phyloP scores from a whole-genome alignment of 2,888 invertebrate genomes.

The Dynastes tityus region DNA sequence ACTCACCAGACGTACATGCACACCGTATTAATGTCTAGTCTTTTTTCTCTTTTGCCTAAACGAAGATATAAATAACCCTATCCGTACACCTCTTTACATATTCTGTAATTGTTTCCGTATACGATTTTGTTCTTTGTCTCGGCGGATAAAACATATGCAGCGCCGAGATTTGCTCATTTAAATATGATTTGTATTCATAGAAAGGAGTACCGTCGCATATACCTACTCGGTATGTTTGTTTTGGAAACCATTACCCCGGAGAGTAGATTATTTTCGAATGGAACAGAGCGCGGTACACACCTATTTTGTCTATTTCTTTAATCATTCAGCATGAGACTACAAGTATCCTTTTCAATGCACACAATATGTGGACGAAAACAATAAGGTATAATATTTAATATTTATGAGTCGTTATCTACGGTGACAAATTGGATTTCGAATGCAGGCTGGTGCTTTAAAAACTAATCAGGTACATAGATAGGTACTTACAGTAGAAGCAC shows the following conservation, averaged over 20 bases:
- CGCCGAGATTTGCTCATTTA: slow-evolving; percentile 24
- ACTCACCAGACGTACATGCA: not conserved
- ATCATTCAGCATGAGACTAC: slow-evolving; percentile 7
- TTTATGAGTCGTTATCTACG: slow-evolving; percentile 17
- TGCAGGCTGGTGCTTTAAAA: too few species aligned
- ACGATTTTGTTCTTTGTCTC: slow-evolving; percentile 5
- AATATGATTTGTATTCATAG: slow-evolving; percentile 46
- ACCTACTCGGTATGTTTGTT: slow-evolving; percentile 12
- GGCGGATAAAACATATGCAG: slow-evolving; percentile 16
- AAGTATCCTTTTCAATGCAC: slow-evolving; percentile 1
- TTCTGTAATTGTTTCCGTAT: slow-evolving; percentile 42
- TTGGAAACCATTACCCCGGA: slow-evolving; percentile 7
- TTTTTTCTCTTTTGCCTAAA: slow-evolving; percentile 3
- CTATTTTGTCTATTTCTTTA: slow-evolving; percentile 28
- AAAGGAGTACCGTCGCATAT: slow-evolving; percentile 15
- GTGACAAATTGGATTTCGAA: too few species aligned
- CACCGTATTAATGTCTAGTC: not conserved
- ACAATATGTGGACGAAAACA: slow-evolving; percentile 9
- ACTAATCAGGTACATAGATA: too few species aligned
- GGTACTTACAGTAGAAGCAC: too few species aligned
- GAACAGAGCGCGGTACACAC: slow-evolving; percentile 14
- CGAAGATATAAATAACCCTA: slow-evolving; percentile 17
- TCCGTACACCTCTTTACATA: slow-evolving; percentile 34
- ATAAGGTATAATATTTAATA: slow-evolving; percentile 20
- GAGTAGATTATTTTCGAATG: slow-evolving; percentile 27